phyloP scores from a whole-genome alignment of 2,113 vertebrate species.

The Castor canadensis region DNA sequence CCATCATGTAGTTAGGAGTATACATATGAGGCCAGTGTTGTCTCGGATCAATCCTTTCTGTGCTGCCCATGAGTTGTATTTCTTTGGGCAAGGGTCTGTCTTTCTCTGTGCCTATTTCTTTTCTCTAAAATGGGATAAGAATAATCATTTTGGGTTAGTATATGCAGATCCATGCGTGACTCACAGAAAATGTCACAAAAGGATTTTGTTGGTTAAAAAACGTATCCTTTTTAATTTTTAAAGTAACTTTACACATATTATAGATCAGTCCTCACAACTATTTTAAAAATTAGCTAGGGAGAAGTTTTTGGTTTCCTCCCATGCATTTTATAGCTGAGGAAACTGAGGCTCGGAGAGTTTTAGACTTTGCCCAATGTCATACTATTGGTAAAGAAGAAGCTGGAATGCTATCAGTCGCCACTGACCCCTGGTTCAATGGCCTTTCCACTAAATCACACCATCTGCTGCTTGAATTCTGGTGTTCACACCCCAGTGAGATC shows the following conservation, averaged over 20 bases:
- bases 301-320: not conserved
- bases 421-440: not conserved
- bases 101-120: not conserved
- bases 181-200: not conserved
- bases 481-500: conserved; percentile 70
- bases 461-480: conserved; percentile 60
- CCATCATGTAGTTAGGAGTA: not conserved
- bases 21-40: not conserved
- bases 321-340: not conserved
- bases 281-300: not conserved
- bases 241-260: not conserved
- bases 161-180: not conserved
- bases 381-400: not conserved
- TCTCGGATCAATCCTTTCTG: not conserved
- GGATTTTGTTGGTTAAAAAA: not conserved
- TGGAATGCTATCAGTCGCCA: not conserved
- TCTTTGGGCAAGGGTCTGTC: not conserved
- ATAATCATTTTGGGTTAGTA: not conserved
- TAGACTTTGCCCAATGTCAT: not conserved
- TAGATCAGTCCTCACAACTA: not conserved
- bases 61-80: not conserved
- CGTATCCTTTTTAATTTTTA: not conserved
- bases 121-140: not conserved
- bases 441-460: conserved; percentile 60
- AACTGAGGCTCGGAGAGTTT: not conserved